Evolutionary conservation across 1,140 invertebrate genomes (phyloP), one percentile per base, ranked within the genome.

Genomic region (Macrocentrus cingulum): DNA sequence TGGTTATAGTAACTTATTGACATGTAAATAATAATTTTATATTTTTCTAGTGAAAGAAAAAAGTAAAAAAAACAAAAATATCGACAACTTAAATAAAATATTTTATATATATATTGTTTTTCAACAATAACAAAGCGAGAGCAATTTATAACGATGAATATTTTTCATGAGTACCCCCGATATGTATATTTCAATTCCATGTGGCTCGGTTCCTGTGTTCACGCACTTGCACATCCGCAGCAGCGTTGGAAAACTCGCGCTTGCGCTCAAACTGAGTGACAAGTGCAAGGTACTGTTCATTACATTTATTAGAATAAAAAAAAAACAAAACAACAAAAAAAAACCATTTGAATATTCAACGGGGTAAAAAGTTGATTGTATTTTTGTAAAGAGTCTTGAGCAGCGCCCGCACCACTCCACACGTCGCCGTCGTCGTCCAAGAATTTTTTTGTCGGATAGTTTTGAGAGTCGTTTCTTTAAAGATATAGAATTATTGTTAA

Each of bases 251-350:
- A 72, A 70, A 80, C 81, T 72, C 79, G 80, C 74, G 81, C 81
- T 82, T 80, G 80, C 80, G 70, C 80, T 82, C 81, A 82, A 82
- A 82, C 79, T 72, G 80, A 82, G 80, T 80, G 80, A 80, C 80
- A 81, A 82, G 81, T 82, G 80, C 81, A 82, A 82, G 81, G 81
- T 82, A 82, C 77, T 81, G 81, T 79, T 76, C 72, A 56, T 57
- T 51, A 60, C 41, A 63, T 58, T 60, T 41, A 45, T 25, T 36
- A 50, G 16, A 44, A 41, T 44, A n/a, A n/a, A n/a, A n/a, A n/a
- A n/a, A n/a, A n/a, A n/a, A n/a, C n/a, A n/a, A n/a, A n/a, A n/a
- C n/a, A n/a, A 41, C 20, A 36, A 39, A n/a, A 32, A 22, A 16
- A 29, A 18, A 29, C 25, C 2, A 25, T 29, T 36, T 55, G 19